Percentiles rank a stretch among this genome's conserved stretches.
Evolutionary conservation across 2,797 vertebrate genomes (phyloP).

Genomic region (Neomorphus geoffroyi): DNA sequence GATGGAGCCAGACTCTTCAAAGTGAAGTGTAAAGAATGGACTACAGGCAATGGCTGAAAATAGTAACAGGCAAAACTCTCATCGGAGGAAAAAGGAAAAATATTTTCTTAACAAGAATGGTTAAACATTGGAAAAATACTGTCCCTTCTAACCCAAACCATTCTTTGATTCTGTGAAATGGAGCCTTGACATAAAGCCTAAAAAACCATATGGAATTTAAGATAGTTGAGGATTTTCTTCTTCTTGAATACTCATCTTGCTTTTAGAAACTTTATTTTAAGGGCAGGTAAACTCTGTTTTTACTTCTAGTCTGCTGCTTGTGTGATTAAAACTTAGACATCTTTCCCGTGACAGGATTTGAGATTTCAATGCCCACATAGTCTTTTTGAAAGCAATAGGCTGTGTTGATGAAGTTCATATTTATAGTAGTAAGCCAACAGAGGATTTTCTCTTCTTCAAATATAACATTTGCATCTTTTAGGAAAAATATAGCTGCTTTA

Average conservation of each 20-base stretch:
- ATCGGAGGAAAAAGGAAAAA: background rate
- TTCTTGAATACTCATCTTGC: background rate
- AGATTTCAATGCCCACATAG: background rate
- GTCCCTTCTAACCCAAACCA: background rate
- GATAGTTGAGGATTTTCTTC: background rate
- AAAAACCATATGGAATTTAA: background rate
- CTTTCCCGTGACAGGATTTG: background rate
- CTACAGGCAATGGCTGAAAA: background rate
- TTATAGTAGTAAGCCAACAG: background rate
- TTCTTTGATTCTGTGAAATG: background rate
- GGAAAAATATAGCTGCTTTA: background rate
- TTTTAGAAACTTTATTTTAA: background rate
- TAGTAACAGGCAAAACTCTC: background rate
- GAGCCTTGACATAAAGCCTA: background rate
- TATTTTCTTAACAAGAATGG: background rate
- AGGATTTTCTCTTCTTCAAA: background rate
- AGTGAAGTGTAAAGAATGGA: background rate
- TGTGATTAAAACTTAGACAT: background rate
- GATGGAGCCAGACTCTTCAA: background rate
- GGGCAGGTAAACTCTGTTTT: background rate
- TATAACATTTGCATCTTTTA: background rate
- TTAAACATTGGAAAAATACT: background rate
- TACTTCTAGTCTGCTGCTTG: background rate
- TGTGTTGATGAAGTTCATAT: background rate
- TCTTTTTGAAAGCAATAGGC: background rate